These are phyloP conservation scores for Epizoanthus illoricatus DNA, from an alignment of 92 coral and sea anemone genomes.

Conservation along the genomic window DNA sequence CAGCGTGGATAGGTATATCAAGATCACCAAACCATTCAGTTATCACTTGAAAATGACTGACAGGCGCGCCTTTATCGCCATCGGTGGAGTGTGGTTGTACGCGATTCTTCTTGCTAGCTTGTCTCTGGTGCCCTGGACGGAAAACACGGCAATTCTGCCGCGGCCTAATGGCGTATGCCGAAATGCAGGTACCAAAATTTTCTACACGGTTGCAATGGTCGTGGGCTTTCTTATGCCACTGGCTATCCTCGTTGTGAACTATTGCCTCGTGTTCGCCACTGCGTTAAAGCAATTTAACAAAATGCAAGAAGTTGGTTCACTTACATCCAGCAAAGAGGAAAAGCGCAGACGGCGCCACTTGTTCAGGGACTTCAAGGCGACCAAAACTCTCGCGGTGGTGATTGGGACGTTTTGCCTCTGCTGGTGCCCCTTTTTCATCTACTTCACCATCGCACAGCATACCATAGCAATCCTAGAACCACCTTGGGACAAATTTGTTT, in stretches of 20 bases:
- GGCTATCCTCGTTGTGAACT: constrained; percentile 67
- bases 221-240: constrained; percentile 87
- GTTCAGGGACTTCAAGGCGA: constrained; percentile 87
- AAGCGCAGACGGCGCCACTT: constrained; percentile 54
- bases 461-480: constrained; percentile 4
- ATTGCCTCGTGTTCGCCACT: constrained; percentile 73
- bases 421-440: constrained; percentile 92
- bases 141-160: constrained; percentile 29
- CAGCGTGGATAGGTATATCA: constrained; percentile 87
- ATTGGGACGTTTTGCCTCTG: constrained; percentile 90
- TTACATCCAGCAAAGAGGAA: constrained; percentile 57
- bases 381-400: constrained; percentile 89
- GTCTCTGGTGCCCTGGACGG: constrained; percentile 60
- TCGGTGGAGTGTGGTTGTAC: constrained; percentile 79
- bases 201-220: constrained; percentile 86
- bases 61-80: constrained; percentile 64
- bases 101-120: constrained; percentile 71
- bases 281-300: constrained; percentile 91
- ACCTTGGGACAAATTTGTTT: constrained; percentile 38
- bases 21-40: constrained; percentile 91
- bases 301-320: constrained; percentile 55
- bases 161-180: constrained; percentile 35
- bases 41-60: constrained; percentile 81
- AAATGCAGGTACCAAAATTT: constrained; percentile 64
- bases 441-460: constrained; percentile 74